These are phyloP conservation scores for Lates japonicus DNA, from an alignment of 2,797 vertebrate species.

Conservation along the genomic window DNA sequence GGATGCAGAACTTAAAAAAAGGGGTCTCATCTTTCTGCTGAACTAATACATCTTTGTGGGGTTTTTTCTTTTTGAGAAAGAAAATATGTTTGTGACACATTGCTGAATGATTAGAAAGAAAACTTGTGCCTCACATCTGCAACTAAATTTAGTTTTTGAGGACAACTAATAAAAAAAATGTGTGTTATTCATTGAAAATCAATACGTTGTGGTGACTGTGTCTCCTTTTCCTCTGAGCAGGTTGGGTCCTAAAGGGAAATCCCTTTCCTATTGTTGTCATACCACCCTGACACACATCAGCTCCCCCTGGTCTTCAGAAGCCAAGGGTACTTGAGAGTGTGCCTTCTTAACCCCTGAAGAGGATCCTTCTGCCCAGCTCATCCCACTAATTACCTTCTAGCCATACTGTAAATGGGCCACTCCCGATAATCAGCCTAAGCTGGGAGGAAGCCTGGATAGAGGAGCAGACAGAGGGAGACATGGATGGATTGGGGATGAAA, in stretches of 20 bases:
- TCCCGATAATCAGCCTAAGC: conserved; percentile 81
- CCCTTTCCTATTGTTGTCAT: conserved; percentile 52
- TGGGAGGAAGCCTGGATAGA: conserved; percentile 37
- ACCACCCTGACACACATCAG: conserved; percentile 48
- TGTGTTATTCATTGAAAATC: conserved; percentile 5
- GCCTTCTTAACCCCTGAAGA: conserved; percentile 71
- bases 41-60: background rate
- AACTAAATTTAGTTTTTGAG: background rate
- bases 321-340: conserved; percentile 54
- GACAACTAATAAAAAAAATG: background rate
- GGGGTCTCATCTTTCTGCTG: background rate
- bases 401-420: conserved; percentile 82
- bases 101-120: background rate
- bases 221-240: conserved; percentile 13
- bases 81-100: background rate
- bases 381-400: conserved; percentile 82
- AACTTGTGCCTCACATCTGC: too few species aligned
- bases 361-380: conserved; percentile 73
- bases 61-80: background rate
- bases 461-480: conserved; percentile 44
- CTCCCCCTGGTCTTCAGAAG: conserved; percentile 41
- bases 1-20: background rate
- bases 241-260: conserved; percentile 55
- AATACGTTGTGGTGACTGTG: conserved; percentile 4
- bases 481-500: conserved; percentile 48